Percentiles rank a stretch among this genome's conserved stretches.
Evolutionary conservation across 2,888 invertebrate species (phyloP).

Genomic region (Tetramorium bicarinatum): DNA sequence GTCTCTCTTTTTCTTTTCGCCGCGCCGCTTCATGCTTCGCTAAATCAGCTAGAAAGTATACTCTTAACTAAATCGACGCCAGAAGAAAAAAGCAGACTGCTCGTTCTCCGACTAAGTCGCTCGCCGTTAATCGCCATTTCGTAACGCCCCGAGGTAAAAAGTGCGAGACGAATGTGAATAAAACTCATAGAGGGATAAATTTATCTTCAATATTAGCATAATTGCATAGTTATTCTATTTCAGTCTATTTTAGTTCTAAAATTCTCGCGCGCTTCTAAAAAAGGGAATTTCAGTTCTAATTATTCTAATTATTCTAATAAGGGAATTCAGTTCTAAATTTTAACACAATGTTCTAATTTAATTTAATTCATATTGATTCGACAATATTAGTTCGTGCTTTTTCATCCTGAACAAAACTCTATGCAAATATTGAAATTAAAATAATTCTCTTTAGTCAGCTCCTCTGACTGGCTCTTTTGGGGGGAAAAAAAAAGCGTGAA

Average conservation of each 20-base stretch:
- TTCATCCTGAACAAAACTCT: neutral
- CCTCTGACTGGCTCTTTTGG: neutral
- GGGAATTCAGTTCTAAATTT: no score
- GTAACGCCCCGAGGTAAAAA: neutral
- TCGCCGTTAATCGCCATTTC: constrained; percentile 25
- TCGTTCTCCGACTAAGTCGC: neutral
- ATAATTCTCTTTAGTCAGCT: neutral
- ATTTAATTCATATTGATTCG: neutral
- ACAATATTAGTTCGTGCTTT: neutral
- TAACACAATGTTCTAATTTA: neutral
- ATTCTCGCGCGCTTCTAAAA: neutral
- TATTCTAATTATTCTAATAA: no score
- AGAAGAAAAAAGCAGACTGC: constrained; percentile 7
- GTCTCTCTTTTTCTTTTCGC: constrained; percentile 16
- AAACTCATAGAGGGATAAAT: neutral
- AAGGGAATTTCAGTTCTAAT: neutral
- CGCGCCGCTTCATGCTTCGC: constrained; percentile 47
- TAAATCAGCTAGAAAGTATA: constrained; percentile 53
- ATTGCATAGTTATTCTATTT: neutral
- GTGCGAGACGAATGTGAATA: constrained; percentile 7
- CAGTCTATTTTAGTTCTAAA: neutral
- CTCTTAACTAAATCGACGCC: constrained; percentile 41
- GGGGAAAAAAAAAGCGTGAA: neutral
- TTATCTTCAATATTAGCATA: neutral
- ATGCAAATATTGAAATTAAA: neutral